These are phyloP conservation scores for Antheraea mylitta DNA, from an alignment of 1,140 invertebrate species.

Conservation along the genomic window DNA sequence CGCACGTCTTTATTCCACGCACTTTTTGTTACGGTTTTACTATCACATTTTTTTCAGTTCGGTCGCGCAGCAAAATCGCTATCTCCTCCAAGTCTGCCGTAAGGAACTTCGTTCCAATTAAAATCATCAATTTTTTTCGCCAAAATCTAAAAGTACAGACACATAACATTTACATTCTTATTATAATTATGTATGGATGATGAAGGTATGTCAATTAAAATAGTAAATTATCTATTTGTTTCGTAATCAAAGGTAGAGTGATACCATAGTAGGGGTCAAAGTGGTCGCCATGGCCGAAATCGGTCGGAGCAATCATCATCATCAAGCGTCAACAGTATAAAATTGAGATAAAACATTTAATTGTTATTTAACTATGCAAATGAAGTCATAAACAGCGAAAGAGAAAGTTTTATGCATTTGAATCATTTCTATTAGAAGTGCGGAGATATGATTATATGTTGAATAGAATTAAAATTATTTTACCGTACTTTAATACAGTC, in stretches of 20 bases:
- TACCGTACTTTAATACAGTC: neutral
- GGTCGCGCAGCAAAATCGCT: no score
- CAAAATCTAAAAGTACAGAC: no score
- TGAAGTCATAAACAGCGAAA: slow-evolving; percentile 32
- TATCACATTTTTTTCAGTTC: no score
- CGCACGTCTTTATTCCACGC: no score
- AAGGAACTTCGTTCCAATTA: no score
- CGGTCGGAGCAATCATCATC: neutral
- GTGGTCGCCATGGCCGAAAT: no score
- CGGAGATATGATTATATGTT: neutral
- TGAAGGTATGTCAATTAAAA: neutral
- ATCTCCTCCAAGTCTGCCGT: no score
- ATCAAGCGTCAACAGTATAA: neutral
- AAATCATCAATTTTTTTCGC: no score
- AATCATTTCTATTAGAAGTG: neutral
- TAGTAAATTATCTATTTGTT: neutral
- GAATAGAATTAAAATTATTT: neutral
- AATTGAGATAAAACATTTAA: slow-evolving; percentile 4
- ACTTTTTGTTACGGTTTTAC: no score
- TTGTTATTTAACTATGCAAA: slow-evolving; percentile 38
- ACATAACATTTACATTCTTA: no score
- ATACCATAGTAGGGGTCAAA: no score
- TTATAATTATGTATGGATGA: no score
- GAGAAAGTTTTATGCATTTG: slow-evolving; percentile 24
- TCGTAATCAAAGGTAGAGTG: neutral